phyloP scores from a whole-genome alignment of 2,888 invertebrate species.

The Pachycephus smyrnensis region DNA sequence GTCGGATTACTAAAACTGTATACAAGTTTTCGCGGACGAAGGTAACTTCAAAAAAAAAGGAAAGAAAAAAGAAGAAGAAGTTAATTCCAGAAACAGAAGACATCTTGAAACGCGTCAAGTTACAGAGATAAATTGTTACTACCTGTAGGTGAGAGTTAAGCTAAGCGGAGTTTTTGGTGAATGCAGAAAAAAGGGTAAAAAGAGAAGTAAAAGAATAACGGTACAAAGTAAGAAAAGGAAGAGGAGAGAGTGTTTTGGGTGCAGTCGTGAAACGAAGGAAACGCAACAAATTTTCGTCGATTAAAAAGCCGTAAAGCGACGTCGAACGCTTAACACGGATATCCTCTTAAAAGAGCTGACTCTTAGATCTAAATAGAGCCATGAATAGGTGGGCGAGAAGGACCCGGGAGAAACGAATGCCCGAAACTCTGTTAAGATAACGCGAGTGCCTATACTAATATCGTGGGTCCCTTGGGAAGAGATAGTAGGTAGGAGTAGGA shows the following conservation, averaged over 20 bases:
- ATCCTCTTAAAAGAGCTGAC: conserved; percentile 64
- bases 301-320: conserved; percentile 61
- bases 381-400: conserved; percentile 57
- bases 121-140: neutral
- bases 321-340: conserved; percentile 62
- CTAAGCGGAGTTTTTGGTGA: neutral
- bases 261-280: conserved; percentile 8
- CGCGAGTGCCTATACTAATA: conserved; percentile 51
- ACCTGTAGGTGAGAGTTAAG: neutral
- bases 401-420: conserved; percentile 39
- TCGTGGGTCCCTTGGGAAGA: conserved; percentile 43
- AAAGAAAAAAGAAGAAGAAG: neutral
- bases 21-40: neutral
- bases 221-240: neutral
- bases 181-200: neutral
- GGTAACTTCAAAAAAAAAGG: neutral
- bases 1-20: neutral
- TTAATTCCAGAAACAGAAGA: neutral
- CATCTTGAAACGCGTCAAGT: neutral
- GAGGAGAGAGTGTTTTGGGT: neutral
- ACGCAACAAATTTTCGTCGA: conserved; percentile 62
- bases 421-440: conserved; percentile 55
- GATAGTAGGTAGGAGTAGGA: conserved; percentile 24
- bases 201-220: neutral
- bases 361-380: conserved; percentile 64